Evolutionary conservation across 2,888 invertebrate species (phyloP).

Genomic region (Caenorhabditis sp.): DNA sequence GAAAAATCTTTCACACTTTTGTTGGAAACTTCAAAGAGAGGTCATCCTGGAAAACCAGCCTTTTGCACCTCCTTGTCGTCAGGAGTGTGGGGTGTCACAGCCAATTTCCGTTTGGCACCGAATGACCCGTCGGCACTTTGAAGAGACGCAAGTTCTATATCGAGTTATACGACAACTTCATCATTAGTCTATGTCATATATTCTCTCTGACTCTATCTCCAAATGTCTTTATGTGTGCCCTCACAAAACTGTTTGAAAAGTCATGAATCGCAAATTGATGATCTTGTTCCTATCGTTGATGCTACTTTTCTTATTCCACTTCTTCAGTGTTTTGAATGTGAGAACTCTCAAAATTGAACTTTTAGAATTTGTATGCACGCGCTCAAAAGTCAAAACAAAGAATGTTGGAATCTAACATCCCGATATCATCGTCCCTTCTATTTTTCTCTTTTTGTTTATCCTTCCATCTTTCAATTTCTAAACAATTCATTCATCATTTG

Average conservation of each 20-base stretch:
- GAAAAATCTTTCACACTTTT: background rate
- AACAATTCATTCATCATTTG: conserved; percentile 14
- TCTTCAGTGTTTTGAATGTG: background rate
- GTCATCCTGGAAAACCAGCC: conserved; percentile 1
- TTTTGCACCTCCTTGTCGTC: conserved; percentile 24
- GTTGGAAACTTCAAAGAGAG: conserved; percentile 4
- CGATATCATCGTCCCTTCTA: background rate
- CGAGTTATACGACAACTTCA: conserved; percentile 28
- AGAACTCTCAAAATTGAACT: too few species aligned
- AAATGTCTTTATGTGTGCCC: background rate
- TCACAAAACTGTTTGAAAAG: background rate
- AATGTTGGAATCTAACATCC: too few species aligned
- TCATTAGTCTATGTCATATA: conserved; percentile 23
- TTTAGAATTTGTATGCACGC: too few species aligned
- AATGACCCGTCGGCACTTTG: conserved; percentile 41
- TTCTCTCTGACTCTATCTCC: background rate
- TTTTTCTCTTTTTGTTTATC: conserved; percentile 20
- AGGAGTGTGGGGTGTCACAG: conserved; percentile 52
- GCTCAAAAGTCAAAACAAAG: too few species aligned
- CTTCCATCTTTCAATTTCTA: conserved; percentile 15
- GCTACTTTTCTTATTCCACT: background rate
- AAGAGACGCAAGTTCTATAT: conserved; percentile 36
- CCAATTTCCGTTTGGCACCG: conserved; percentile 54
- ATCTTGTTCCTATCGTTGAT: background rate
- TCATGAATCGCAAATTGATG: conserved; percentile 8